Percentiles rank a stretch among this genome's conserved stretches.
Conservation (phyloP, 2,797 vertebrate genomes). For the Syngnathus acus region DNA sequence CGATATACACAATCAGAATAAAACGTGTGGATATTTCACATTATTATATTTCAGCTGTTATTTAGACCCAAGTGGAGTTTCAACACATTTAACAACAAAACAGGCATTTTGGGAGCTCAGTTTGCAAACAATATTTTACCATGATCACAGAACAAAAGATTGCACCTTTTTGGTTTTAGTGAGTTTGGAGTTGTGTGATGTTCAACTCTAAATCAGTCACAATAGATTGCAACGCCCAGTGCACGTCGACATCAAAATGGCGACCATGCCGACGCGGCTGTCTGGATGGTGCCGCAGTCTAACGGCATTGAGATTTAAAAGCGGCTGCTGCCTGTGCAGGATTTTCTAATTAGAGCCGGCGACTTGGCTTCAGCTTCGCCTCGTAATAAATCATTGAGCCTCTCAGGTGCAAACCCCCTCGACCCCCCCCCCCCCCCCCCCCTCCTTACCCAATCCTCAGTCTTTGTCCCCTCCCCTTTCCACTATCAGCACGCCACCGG, state of each 20-base stretch:
- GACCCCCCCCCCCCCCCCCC: slow-evolving; percentile 43
- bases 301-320: slow-evolving; percentile 60
- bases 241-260: not conserved
- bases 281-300: slow-evolving; percentile 45
- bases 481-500: slow-evolving; percentile 2
- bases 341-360: slow-evolving; percentile 77
- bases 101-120: no score
- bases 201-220: not conserved
- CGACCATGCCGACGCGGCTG: slow-evolving; percentile 11
- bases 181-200: no score
- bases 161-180: not conserved
- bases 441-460: no score
- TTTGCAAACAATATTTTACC: no score
- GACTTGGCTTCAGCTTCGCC: slow-evolving; percentile 62
- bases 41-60: no score
- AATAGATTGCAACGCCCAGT: not conserved
- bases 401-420: slow-evolving; percentile 68
- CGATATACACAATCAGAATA: no score
- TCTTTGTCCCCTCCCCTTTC: not conserved
- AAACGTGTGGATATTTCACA: no score
- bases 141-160: no score
- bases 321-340: slow-evolving; percentile 65
- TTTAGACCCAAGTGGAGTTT: no score
- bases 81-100: no score
- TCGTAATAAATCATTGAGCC: slow-evolving; percentile 71